Base-by-base conservation (phyloP, 2,113 vertebrate species). In the Cnemophilus loriae region DNA sequence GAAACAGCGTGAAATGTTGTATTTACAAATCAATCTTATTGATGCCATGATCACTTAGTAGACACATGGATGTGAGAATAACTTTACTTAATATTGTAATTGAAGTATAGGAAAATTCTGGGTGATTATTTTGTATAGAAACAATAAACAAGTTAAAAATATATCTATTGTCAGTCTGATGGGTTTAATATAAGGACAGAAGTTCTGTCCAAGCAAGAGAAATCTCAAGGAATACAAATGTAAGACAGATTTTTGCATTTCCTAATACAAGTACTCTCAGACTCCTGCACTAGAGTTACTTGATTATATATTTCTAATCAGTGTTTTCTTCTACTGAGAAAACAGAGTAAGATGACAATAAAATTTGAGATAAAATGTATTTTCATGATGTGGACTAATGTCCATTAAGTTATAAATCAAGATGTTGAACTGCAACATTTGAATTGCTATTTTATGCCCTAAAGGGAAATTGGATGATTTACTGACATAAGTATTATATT, bases 261-360 rank as follows among this genome's bases (percentile, higher is more conserved):
- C 16, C 7, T 91, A 32, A 14, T 57, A 59, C 0, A 5, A 39
- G 2, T 24, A 18, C 0, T 0, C 2, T 49, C 6, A 41, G 27
- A 37, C 2, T 93, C 1, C 19, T 57, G 20, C 18, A 37, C 13
- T 42, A 56, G 18, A 87, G 6, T 53, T 55, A 55, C 3, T 55
- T 81, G 16, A 28, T 50, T 67, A 28, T 32, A 10, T 77, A 11
- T 68, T 89, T 85, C 16, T 30, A 90, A 14, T 35, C 41, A 49
- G 11, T 81, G 13, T 50, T 56, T 56, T 76, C 20, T 60, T 83
- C 47, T 67, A 30, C 8, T 52, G 44, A 82, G 41, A 60, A 71
- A 81, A 78, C 1, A 16, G 46, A 82, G 15, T 23, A 80, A 87
- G 1, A 5, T 24, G 37, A 39, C 18, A 87, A 79, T 23, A 82